A percentile compares a stretch with the other conserved stretches of the same genome.
Conservation (phyloP, 92 coral and sea anemone genomes). For the Porites rus region DNA sequence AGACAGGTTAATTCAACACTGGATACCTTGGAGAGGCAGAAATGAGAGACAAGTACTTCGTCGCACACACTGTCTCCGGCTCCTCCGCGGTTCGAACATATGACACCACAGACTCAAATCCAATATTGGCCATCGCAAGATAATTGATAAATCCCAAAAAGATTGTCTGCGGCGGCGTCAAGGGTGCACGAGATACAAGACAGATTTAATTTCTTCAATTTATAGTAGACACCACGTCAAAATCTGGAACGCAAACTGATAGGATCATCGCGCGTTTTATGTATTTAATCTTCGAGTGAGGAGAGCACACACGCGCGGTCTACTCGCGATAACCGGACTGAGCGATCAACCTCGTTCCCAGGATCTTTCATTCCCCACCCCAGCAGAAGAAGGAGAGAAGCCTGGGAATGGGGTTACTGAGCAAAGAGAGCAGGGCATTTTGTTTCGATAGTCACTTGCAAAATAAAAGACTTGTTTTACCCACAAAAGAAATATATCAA, state of each 20-base stretch:
- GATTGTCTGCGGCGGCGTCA: slow-evolving; percentile 34
- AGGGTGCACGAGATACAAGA: slow-evolving; percentile 24
- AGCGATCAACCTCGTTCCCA: too few relatives aligned
- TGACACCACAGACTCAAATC: slow-evolving; percentile 6
- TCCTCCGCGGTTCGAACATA: not conserved
- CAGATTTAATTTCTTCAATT: slow-evolving; percentile 24
- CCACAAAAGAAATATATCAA: too few relatives aligned
- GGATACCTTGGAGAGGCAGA: slow-evolving; percentile 22
- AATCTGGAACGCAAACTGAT: not conserved
- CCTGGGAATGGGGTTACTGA: too few relatives aligned
- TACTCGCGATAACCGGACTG: not conserved
- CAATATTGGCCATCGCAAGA: slow-evolving; percentile 2
- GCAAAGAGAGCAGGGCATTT: too few relatives aligned
- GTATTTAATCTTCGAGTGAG: not conserved
- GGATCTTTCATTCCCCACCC: too few relatives aligned
- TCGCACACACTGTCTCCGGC: slow-evolving; percentile 21
- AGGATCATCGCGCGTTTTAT: not conserved
- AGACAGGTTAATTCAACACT: slow-evolving; percentile 26
- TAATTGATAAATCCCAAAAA: slow-evolving; percentile 14
- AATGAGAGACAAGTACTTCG: slow-evolving; percentile 35
- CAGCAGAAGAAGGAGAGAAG: too few relatives aligned
- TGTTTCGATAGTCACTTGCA: too few relatives aligned
- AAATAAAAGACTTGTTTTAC: too few relatives aligned
- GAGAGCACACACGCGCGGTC: not conserved
- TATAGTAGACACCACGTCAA: slow-evolving; percentile 20